These are phyloP conservation scores for Coelopa frigida DNA, from an alignment of 1,140 invertebrate species.

Conservation along the genomic window DNA sequence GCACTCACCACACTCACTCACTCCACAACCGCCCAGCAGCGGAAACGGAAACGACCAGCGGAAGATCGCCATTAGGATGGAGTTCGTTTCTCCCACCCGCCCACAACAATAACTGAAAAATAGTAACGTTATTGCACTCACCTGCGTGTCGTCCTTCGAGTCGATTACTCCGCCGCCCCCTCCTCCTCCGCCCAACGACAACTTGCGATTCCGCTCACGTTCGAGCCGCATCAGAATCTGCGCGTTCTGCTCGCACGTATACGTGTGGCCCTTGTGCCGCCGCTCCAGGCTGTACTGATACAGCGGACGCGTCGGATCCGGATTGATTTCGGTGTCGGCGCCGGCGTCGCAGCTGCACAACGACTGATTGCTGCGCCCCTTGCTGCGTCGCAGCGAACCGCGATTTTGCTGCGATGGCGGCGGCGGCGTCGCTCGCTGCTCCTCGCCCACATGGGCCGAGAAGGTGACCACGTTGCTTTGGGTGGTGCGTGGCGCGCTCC, in stretches of 20 bases:
- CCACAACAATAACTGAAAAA: too few species aligned
- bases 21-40: too few species aligned
- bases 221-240: conserved; percentile 43
- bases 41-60: too few species aligned
- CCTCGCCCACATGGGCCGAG: conserved; percentile 35
- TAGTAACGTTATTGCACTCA: too few species aligned
- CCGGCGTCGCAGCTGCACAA: conserved; percentile 41
- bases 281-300: conserved; percentile 42
- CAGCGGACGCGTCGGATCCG: conserved; percentile 33
- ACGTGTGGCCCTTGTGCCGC: conserved; percentile 39
- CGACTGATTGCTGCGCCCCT: conserved; percentile 42
- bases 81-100: too few species aligned
- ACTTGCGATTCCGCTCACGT: conserved; percentile 41
- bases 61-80: too few species aligned
- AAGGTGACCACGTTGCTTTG: conserved; percentile 35
- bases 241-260: conserved; percentile 42
- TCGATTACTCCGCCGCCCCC: conserved; percentile 6
- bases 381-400: conserved; percentile 38
- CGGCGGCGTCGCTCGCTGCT: conserved; percentile 16
- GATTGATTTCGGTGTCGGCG: conserved; percentile 35
- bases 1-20: too few species aligned
- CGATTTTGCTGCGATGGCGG: conserved; percentile 17
- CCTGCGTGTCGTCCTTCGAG: conserved; percentile 22
- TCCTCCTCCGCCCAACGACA: conserved; percentile 27
- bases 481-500: not conserved